These are phyloP conservation scores for Leucopsar rothschildi DNA, from an alignment of 2,113 vertebrate genomes.

Conservation along the genomic window DNA sequence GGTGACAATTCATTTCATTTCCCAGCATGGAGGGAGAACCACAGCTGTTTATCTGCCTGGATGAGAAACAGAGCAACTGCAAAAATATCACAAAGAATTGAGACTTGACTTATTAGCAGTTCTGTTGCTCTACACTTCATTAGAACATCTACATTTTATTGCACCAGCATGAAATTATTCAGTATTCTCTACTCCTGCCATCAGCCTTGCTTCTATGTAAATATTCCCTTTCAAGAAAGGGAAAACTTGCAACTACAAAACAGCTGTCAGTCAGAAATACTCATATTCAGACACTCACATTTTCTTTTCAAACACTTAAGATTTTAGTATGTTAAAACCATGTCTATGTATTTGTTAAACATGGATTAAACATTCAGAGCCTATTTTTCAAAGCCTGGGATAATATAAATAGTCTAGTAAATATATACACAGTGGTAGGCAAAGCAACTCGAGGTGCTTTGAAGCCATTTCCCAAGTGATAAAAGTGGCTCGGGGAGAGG, in stretches of 20 bases:
- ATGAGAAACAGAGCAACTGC: not conserved
- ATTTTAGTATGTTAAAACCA: not conserved
- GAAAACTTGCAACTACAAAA: not conserved
- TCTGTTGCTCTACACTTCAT: not conserved
- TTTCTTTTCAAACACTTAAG: not conserved
- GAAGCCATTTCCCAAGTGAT: not conserved
- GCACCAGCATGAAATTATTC: not conserved
- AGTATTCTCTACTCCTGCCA: not conserved
- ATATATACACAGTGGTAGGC: not conserved
- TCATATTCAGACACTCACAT: not conserved
- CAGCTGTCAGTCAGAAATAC: not conserved
- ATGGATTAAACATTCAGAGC: not conserved
- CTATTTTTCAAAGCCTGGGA: not conserved
- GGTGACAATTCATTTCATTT: not conserved
- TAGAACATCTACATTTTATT: not conserved
- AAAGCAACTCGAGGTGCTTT: not conserved
- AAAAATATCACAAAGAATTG: not conserved
- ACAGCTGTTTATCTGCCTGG: not conserved
- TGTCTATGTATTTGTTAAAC: not conserved
- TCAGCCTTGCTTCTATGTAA: not conserved
- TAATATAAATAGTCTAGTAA: not conserved
- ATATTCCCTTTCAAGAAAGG: not conserved
- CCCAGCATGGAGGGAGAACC: not conserved
- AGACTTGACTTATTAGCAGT: not conserved
- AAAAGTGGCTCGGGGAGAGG: not conserved